Percentiles rank a stretch among this genome's conserved stretches.
These are phyloP conservation scores for Micropoecilia bifurca DNA, from an alignment of 2,797 vertebrate genomes.

Conservation along the genomic window DNA sequence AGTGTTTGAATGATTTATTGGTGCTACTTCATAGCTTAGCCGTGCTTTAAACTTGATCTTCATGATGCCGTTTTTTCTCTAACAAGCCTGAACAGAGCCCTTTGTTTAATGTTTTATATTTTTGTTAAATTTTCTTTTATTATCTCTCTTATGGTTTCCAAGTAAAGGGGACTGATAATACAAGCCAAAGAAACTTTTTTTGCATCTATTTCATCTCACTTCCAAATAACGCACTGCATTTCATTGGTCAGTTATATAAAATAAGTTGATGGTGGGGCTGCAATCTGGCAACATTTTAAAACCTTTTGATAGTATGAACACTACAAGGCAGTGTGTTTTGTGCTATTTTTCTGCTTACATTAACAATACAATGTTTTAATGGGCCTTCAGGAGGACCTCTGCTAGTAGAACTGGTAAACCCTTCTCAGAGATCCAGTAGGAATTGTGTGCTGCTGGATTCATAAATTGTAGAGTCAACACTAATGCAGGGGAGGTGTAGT, in stretches of 20 bases:
- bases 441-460: conserved; percentile 10
- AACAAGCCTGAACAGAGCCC: not conserved
- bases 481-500: conserved; percentile 29
- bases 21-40: not conserved
- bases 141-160: not conserved
- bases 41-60: not conserved
- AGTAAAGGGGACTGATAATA: not conserved
- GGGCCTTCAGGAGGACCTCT: not conserved
- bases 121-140: not conserved
- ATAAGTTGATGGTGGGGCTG: not conserved
- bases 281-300: not conserved
- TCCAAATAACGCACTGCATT: not conserved
- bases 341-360: not conserved
- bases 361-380: not conserved
- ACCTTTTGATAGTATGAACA: not conserved
- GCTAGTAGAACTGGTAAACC: not conserved
- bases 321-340: not conserved
- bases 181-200: not conserved
- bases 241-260: not conserved
- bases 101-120: not conserved
- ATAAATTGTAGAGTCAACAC: conserved; percentile 6
- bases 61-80: not conserved
- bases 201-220: not conserved
- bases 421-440: not conserved
- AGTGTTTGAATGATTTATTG: not conserved